Evolutionary conservation across 2,113 vertebrate species (phyloP).

Genomic region (Rhadina sibilatrix): DNA sequence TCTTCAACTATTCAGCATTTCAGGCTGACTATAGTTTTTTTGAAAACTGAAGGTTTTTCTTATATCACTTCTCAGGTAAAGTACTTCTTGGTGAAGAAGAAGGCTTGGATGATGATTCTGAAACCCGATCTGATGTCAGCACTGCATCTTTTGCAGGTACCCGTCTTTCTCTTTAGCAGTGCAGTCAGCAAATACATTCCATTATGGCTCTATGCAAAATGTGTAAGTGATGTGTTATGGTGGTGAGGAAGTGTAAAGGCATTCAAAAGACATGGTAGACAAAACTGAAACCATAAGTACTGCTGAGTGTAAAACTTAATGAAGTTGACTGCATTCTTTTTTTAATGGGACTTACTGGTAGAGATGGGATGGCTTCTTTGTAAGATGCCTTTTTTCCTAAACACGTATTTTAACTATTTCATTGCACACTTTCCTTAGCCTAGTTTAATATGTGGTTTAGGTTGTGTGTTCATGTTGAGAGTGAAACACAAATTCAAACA

Average conservation of each 20-base stretch:
- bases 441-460: neutral
- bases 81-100: slow-evolving; percentile 89
- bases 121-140: slow-evolving; percentile 82
- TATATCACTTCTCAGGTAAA: slow-evolving; percentile 78
- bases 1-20: neutral
- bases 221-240: neutral
- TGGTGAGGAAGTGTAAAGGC: neutral
- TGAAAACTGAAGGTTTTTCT: neutral
- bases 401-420: neutral
- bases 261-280: neutral
- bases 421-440: neutral
- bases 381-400: neutral
- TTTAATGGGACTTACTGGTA: neutral
- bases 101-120: slow-evolving; percentile 89
- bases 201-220: neutral
- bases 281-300: neutral
- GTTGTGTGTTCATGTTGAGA: neutral
- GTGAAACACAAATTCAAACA: neutral
- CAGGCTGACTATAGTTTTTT: neutral
- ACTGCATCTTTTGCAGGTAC: slow-evolving; percentile 85
- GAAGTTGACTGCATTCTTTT: neutral
- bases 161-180: neutral
- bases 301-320: neutral
- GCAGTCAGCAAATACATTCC: neutral
- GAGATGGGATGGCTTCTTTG: neutral